These are phyloP conservation scores for Gambusia yucatana DNA, from an alignment of 2,797 vertebrate species.

Conservation along the genomic window DNA sequence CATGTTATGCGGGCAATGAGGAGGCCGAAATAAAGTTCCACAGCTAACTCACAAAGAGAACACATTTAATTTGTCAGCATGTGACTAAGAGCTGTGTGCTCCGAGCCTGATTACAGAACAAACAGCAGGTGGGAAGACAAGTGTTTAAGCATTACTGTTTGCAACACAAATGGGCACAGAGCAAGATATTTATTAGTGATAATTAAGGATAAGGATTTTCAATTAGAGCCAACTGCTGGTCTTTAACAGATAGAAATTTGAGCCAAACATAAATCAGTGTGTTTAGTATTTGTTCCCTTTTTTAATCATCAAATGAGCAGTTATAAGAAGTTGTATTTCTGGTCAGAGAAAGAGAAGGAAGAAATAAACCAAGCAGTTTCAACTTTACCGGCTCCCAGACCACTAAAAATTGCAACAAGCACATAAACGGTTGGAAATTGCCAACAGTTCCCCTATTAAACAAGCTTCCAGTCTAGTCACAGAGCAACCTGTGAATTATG, in stretches of 20 bases:
- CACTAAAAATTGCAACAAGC: slow-evolving; percentile 50
- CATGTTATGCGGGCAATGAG: slow-evolving; percentile 16
- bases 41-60: slow-evolving; percentile 15
- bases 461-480: slow-evolving; percentile 56
- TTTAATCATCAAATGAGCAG: neutral
- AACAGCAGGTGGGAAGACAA: slow-evolving; percentile 21
- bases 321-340: neutral
- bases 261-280: neutral
- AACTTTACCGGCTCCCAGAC: slow-evolving; percentile 51
- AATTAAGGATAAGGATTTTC: slow-evolving; percentile 3
- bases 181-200: slow-evolving; percentile 16
- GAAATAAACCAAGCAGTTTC: slow-evolving; percentile 45
- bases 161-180: slow-evolving; percentile 3
- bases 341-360: slow-evolving; percentile 16
- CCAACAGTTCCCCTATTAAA: slow-evolving; percentile 64
- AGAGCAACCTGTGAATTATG: slow-evolving; percentile 69
- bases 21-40: slow-evolving; percentile 6
- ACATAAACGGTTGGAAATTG: slow-evolving; percentile 60
- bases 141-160: slow-evolving; percentile 20
- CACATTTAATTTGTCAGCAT: slow-evolving; percentile 19
- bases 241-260: slow-evolving; percentile 19
- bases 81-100: slow-evolving; percentile 16
- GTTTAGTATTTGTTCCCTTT: neutral
- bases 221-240: neutral
- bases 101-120: slow-evolving; percentile 21